phyloP scores from a whole-genome alignment of 2,888 invertebrate species.

The Reticulitermes lucifugus region DNA sequence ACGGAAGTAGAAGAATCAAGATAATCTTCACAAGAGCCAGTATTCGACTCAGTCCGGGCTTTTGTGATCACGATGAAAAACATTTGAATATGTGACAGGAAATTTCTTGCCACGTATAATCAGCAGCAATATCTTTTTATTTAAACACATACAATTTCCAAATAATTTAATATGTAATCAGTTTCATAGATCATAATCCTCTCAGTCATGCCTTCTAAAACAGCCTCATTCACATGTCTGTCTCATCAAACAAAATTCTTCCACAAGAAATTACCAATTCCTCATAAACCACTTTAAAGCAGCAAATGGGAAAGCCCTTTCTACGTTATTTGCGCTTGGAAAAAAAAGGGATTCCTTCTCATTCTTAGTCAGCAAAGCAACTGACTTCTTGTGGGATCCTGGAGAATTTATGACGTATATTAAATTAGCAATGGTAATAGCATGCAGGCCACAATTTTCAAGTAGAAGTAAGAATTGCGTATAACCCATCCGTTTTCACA shows the following conservation, averaged over 20 bases:
- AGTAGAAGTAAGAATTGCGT: constrained; percentile 27
- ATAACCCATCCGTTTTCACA: constrained; percentile 42
- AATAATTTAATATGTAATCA: too few species aligned
- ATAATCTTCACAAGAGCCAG: too few species aligned
- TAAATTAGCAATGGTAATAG: constrained; percentile 52
- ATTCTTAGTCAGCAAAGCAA: constrained; percentile 13
- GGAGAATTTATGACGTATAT: constrained; percentile 48
- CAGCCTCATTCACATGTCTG: neutral
- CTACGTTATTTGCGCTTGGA: neutral
- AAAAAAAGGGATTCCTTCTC: constrained; percentile 2
- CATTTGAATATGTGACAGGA: too few species aligned
- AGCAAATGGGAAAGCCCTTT: neutral
- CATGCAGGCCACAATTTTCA: constrained; percentile 19
- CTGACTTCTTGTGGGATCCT: constrained; percentile 33
- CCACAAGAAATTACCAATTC: neutral
- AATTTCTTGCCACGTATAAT: too few species aligned
- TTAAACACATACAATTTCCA: too few species aligned
- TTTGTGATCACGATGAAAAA: too few species aligned
- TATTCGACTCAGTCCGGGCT: too few species aligned
- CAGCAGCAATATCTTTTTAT: too few species aligned
- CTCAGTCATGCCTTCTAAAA: too few species aligned
- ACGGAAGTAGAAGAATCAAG: too few species aligned
- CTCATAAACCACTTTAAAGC: constrained; percentile 8
- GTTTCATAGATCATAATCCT: too few species aligned
- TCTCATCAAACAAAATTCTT: neutral